Evolutionary conservation across 2,113 vertebrate species (phyloP), one percentile per base, ranked within the genome.

Genomic region (Gorsachius goisagi): DNA sequence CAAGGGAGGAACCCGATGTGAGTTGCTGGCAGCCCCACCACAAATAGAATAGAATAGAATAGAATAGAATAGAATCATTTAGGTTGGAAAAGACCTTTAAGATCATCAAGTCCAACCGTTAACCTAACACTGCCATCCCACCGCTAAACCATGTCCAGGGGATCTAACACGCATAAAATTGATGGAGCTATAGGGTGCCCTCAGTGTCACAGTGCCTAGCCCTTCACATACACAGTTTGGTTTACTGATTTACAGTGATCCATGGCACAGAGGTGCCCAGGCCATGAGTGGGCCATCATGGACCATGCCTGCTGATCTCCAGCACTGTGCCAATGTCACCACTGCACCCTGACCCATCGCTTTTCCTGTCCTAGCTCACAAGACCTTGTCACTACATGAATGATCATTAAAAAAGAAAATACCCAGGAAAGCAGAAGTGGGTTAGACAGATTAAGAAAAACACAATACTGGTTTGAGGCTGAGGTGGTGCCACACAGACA

Each of bases 181-280:
- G 20, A 32, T 47, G 21, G 45, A 85, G 55, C 45, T 55, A 35
- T 80, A n/a, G 55, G 41, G 56, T 45, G 16, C 41, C 10, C 56
- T 68, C 0, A 0, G 47, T 6, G 9, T 45, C 1, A 0, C 15
- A 75, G 33, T 2, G 0, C 33, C 62, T 45, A 41, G 24, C 73
- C 32, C 26, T 60, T 60, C 12, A 10, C 26, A 41, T 33, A 32
- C 12, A n/a, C 7, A 16, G 32, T 58, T 62, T 37, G 16, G 8
- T 69, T 69, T 58, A 58, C 44, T 80, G 49, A 80, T 80, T 74
- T 49, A 79, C 55, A 45, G 14, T 1, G 1, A 45, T 32, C 35
- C 67, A 44, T 1, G 3, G n/a, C 2, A 1, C 16, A 58, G 44
- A n/a, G 55, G 32, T 45, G 15, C 32, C 47, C 41, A 33, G 47